phyloP scores from a whole-genome alignment of 2,888 invertebrate genomes.

The Hololepta plana region DNA sequence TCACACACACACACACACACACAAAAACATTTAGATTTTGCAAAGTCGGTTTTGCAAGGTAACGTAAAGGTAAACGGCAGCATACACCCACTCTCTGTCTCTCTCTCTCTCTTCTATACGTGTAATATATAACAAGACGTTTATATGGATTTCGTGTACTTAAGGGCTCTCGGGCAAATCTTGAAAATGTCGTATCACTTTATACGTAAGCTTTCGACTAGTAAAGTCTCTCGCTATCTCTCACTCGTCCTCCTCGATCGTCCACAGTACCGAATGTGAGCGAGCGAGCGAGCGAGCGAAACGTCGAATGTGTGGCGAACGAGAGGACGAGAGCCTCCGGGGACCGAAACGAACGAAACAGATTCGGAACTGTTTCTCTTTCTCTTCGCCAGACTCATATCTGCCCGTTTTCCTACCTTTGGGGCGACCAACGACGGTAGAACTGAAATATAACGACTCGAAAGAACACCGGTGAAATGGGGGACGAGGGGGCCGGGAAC shows the following conservation, averaged over 20 bases:
- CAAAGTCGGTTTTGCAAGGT: no score
- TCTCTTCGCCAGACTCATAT: slow-evolving; percentile 10
- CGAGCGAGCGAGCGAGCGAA: no score
- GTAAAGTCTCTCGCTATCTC: slow-evolving; percentile 11
- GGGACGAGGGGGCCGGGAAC: no score
- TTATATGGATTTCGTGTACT: slow-evolving; percentile 24
- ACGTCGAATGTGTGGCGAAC: no score
- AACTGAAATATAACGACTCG: slow-evolving; percentile 2
- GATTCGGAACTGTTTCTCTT: no score
- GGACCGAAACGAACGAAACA: slow-evolving; percentile 10
- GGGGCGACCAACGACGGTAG: slow-evolving; percentile 5
- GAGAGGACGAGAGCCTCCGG: slow-evolving; percentile 9
- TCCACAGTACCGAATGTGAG: no score
- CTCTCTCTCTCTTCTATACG: no score
- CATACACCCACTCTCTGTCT: slow-evolving; percentile 10
- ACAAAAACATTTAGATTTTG: no score
- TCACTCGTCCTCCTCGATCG: no score
- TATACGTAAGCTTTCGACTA: slow-evolving; percentile 13
- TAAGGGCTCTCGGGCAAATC: slow-evolving; percentile 23
- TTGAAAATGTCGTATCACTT: slow-evolving; percentile 22
- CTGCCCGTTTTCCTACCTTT: slow-evolving; percentile 11
- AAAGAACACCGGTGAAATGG: no score
- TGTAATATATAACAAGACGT: slow-evolving; percentile 18
- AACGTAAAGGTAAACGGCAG: slow-evolving; percentile 11
- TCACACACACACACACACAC: no score